Conservation (phyloP, 1,140 invertebrate genomes). For the Apocrypta bakeri region DNA sequence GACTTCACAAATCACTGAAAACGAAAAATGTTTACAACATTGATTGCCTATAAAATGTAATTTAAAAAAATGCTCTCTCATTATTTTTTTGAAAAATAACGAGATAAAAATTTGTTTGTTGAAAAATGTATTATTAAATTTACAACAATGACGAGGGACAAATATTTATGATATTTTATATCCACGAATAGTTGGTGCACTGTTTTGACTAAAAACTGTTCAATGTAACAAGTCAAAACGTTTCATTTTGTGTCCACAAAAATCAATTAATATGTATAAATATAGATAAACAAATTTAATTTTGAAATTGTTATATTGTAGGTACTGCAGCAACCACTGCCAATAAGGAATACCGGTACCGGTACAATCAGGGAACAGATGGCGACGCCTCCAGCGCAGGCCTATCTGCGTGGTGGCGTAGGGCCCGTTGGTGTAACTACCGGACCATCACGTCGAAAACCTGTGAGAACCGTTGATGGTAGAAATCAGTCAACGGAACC, state of each 20-base stretch:
- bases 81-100: too few species aligned
- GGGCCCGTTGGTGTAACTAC: conserved; percentile 63
- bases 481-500: conserved; percentile 75
- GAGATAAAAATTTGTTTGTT: too few species aligned
- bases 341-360: conserved; percentile 70
- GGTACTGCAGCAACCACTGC: conserved; percentile 71
- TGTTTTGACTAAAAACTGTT: neutral
- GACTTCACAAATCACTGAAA: too few species aligned
- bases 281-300: neutral
- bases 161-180: too few species aligned
- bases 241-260: neutral
- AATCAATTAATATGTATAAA: neutral
- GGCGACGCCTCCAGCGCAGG: conserved; percentile 61
- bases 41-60: too few species aligned
- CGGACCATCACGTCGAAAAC: conserved; percentile 73
- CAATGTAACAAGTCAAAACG: neutral
- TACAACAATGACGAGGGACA: too few species aligned
- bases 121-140: neutral
- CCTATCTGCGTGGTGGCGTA: conserved; percentile 67
- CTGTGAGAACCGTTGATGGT: conserved; percentile 74
- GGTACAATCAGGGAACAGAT: conserved; percentile 71
- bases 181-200: neutral
- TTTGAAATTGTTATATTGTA: conserved; percentile 38
- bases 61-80: too few species aligned
- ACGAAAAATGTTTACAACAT: too few species aligned